Evolutionary conservation across 1,140 invertebrate species (phyloP).

Genomic region (Steinernema khuongi): DNA sequence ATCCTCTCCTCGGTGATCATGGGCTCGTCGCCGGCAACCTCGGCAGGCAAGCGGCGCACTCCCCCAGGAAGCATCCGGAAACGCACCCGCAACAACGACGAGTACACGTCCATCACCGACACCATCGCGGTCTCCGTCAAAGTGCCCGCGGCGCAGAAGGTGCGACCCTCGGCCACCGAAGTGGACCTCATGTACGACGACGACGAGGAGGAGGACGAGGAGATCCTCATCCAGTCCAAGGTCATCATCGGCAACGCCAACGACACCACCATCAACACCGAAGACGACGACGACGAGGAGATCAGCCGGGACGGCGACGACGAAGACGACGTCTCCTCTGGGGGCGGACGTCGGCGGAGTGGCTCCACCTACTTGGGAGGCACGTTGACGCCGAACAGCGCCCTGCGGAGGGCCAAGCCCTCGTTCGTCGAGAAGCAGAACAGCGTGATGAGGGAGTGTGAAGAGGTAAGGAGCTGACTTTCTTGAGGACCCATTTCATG

Average conservation of each 20-base stretch:
- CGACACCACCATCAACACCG: not conserved
- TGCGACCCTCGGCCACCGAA: constrained; percentile 3
- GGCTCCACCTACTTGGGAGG: constrained; percentile 18
- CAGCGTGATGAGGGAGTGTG: constrained; percentile 27
- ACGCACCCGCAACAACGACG: constrained; percentile 24
- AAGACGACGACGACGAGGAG: constrained; percentile 15
- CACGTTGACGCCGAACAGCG: constrained; percentile 22
- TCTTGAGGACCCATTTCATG: too few species aligned
- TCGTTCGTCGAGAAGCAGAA: constrained; percentile 33
- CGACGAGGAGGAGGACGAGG: not conserved
- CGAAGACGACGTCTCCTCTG: constrained; percentile 9
- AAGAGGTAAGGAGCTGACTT: constrained; percentile 26
- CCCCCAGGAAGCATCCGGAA: not conserved
- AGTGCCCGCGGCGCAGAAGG: not conserved
- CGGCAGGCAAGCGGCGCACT: not conserved
- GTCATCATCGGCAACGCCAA: not conserved
- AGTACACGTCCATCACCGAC: constrained; percentile 40
- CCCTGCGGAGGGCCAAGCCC: constrained; percentile 23
- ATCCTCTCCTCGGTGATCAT: not conserved
- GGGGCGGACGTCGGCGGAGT: not conserved
- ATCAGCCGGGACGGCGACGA: constrained; percentile 23
- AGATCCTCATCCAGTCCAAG: not conserved
- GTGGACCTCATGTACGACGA: constrained; percentile 12
- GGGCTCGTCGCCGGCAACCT: not conserved
- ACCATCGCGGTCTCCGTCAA: constrained; percentile 17